Evolutionary conservation across 2,888 invertebrate species (phyloP), one percentile per base, ranked within the genome.

Genomic region (Pheosia tremula): DNA sequence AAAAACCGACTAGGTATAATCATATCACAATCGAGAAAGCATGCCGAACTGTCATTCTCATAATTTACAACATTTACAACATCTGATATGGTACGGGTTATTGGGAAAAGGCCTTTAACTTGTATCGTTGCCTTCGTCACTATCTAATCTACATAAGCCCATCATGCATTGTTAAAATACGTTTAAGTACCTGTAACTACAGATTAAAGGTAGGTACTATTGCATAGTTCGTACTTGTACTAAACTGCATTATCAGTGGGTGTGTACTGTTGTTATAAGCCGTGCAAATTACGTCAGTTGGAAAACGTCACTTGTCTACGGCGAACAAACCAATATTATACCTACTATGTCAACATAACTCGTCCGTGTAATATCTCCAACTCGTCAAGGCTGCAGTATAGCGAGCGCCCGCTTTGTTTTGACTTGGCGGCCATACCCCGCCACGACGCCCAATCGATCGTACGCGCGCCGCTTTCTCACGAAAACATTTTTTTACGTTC

Each of bases 371-470:
- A 72, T 73, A 79, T 67, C 74, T 71, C 81, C 89, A 24, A 24
- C 24, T 24, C 24, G 24, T 24, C 24, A 89, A 89, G 89, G 90
- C 81, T 86, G 78, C 68, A 72, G 79, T 82, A 81, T 79, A 81
- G 79, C 71, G 67, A 81, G 79, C 71, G 67, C 68, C 45, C 72
- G 78, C 75, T 79, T 84, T 84, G 82, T 81, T 83, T 81, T 80
- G 78, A 39, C 45, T 36, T 45, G 56, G 79, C 83, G 78, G 78
- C 83, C 90, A 92, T 87, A 91, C 81, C 79, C 76, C 82, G 83
- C 81, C 75, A 78, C 80, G 79, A 79, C 76, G 80, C 79, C 77
- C 75, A 77, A 81, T 83, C 72, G 88, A 83, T 81, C 82, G 86
- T 79, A 88, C 91, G 89, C 79, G 69, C 72, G 74, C 77, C 71